phyloP scores from a whole-genome alignment of 1,140 invertebrate species.

The Lethocerus indicus region DNA sequence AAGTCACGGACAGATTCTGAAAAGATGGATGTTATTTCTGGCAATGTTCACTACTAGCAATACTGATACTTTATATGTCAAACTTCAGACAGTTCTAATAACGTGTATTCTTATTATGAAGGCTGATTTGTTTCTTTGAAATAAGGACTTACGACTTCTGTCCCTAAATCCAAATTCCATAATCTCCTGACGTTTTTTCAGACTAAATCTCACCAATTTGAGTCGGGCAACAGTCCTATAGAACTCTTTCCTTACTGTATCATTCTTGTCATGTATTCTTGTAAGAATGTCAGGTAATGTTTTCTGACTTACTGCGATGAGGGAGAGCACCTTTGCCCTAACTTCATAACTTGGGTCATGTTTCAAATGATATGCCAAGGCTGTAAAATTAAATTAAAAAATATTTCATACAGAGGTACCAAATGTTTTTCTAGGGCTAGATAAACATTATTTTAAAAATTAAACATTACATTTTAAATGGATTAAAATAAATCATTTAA shows the following conservation, averaged over 20 bases:
- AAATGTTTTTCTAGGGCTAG: background rate
- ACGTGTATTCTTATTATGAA: background rate
- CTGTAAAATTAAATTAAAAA: constrained; percentile 22
- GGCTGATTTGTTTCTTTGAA: background rate
- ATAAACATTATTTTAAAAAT: background rate
- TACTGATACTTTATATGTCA: background rate
- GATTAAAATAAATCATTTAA: background rate
- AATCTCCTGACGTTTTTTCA: constrained; percentile 43
- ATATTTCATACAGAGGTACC: background rate
- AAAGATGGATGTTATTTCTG: constrained; percentile 12
- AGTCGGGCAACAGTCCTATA: constrained; percentile 53
- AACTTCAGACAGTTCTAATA: background rate
- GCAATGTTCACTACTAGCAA: background rate
- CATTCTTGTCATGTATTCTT: constrained; percentile 53
- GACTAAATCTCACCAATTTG: constrained; percentile 43
- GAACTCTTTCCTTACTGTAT: constrained; percentile 51
- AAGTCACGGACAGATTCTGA: constrained; percentile 23
- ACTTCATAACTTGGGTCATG: constrained; percentile 59
- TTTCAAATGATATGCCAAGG: constrained; percentile 58
- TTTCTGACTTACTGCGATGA: constrained; percentile 43
- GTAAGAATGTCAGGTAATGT: constrained; percentile 47
- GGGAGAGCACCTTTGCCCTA: constrained; percentile 42
- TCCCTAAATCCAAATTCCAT: constrained; percentile 48
- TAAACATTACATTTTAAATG: background rate
- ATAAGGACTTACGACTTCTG: constrained; percentile 25